Percentiles rank a stretch among this genome's conserved stretches.
These are phyloP conservation scores for Apogon hyalosoma DNA, from an alignment of 2,797 vertebrate genomes.

Conservation along the genomic window DNA sequence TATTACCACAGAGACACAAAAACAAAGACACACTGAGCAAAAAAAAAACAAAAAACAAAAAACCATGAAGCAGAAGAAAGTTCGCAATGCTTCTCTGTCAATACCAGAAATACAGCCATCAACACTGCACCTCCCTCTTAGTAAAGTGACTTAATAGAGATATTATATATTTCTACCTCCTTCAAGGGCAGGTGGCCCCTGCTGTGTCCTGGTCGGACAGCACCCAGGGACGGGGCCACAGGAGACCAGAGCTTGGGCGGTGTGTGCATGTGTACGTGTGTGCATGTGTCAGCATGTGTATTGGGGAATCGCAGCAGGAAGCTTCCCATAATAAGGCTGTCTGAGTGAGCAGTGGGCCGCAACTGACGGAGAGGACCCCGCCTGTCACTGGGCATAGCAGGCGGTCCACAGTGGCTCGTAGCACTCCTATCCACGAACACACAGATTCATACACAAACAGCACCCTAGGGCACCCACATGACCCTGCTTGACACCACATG, in stretches of 20 bases:
- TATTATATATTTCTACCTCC: slow-evolving; percentile 69
- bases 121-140: slow-evolving; percentile 20
- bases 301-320: slow-evolving; percentile 69
- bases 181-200: slow-evolving; percentile 71
- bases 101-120: slow-evolving; percentile 11
- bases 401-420: slow-evolving; percentile 62
- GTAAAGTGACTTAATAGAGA: slow-evolving; percentile 68
- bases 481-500: slow-evolving; percentile 62
- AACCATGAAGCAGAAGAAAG: slow-evolving; percentile 22
- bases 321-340: slow-evolving; percentile 79
- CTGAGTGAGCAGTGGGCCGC: slow-evolving; percentile 80
- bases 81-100: slow-evolving; percentile 21
- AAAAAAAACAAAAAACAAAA: too few species aligned
- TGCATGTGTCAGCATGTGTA: slow-evolving; percentile 60
- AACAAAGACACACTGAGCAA: slow-evolving; percentile 33
- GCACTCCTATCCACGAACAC: slow-evolving; percentile 45
- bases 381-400: slow-evolving; percentile 75
- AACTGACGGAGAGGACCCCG: slow-evolving; percentile 79
- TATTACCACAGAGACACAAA: slow-evolving; percentile 37
- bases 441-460: slow-evolving; percentile 51
- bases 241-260: slow-evolving; percentile 54
- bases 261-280: slow-evolving; percentile 39
- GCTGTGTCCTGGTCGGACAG: slow-evolving; percentile 73
- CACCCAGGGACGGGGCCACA: slow-evolving; percentile 64
- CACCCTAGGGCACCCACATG: slow-evolving; percentile 53